Evolutionary conservation across 2,797 vertebrate genomes (phyloP).

Genomic region (Salmo trutta): DNA sequence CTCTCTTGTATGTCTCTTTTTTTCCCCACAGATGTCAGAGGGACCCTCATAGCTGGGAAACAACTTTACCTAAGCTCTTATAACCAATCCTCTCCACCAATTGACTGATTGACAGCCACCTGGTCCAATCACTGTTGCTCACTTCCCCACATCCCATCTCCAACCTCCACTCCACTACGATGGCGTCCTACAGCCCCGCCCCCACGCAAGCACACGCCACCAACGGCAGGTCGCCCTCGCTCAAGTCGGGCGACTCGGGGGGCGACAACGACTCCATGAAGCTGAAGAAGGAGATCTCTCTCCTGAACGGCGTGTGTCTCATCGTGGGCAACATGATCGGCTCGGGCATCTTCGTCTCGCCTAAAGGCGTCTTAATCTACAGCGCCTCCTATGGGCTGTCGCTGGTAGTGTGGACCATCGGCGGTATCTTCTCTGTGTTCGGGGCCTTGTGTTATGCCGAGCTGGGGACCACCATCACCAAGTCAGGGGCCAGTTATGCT

Average conservation of each 20-base stretch:
- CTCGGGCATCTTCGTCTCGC: constrained; percentile 92
- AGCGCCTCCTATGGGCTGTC: constrained; percentile 89
- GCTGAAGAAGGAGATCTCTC: constrained; percentile 92
- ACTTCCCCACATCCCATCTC: background rate
- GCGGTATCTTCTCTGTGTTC: constrained; percentile 89
- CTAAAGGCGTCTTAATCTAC: constrained; percentile 90
- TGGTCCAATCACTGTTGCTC: background rate
- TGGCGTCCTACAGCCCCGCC: constrained; percentile 67
- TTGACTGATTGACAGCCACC: constrained; percentile 22
- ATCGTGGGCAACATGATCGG: constrained; percentile 98
- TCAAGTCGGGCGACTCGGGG: constrained; percentile 31
- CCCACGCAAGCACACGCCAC: constrained; percentile 43
- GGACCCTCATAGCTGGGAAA: constrained; percentile 38
- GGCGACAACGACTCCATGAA: constrained; percentile 74
- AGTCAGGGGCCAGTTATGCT: constrained; percentile 93
- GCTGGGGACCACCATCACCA: constrained; percentile 92
- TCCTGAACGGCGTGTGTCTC: constrained; percentile 88
- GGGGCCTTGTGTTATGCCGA: constrained; percentile 93
- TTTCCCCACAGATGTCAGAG: constrained; percentile 68
- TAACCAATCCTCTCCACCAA: background rate
- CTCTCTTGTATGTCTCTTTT: constrained; percentile 36
- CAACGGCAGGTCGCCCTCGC: constrained; percentile 46
- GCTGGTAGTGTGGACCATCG: constrained; percentile 86
- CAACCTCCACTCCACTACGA: constrained; percentile 42
- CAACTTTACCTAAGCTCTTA: background rate